phyloP scores from a whole-genome alignment of 2,888 invertebrate species.

The Tetranychus truncatus region DNA sequence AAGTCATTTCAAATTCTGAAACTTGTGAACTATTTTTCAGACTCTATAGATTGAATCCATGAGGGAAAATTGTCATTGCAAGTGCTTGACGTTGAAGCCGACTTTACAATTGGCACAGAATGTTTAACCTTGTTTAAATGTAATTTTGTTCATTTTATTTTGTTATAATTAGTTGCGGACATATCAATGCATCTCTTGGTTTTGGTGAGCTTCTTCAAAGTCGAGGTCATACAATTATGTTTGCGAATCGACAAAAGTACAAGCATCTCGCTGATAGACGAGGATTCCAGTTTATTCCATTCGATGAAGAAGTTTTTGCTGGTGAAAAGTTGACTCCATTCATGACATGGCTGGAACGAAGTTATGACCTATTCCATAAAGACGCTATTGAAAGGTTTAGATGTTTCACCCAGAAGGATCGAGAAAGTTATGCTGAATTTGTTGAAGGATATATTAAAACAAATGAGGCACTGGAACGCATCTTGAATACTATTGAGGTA shows the following conservation, averaged over 20 bases:
- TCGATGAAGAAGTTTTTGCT: neutral
- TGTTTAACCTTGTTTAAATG: no score
- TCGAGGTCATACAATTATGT: neutral
- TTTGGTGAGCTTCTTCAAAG: neutral
- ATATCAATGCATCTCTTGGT: neutral
- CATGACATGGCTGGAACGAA: neutral
- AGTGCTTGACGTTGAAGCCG: no score
- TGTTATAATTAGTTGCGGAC: neutral
- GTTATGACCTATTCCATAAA: neutral
- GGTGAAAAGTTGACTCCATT: neutral
- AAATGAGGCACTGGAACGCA: neutral
- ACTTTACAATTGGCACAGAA: no score
- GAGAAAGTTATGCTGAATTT: neutral
- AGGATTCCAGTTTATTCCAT: neutral
- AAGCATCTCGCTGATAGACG: neutral
- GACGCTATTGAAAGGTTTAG: neutral
- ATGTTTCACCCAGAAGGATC: neutral
- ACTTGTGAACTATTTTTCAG: no score
- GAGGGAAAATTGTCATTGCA: no score
- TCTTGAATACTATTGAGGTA: neutral
- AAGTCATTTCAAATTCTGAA: no score
- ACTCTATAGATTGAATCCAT: no score
- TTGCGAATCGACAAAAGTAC: neutral
- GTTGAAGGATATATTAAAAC: neutral
- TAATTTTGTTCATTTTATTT: no score